A percentile compares a stretch with the other conserved stretches of the same genome.
Evolutionary conservation across 2,888 invertebrate species (phyloP).

Genomic region (Hanleya hanleyi): DNA sequence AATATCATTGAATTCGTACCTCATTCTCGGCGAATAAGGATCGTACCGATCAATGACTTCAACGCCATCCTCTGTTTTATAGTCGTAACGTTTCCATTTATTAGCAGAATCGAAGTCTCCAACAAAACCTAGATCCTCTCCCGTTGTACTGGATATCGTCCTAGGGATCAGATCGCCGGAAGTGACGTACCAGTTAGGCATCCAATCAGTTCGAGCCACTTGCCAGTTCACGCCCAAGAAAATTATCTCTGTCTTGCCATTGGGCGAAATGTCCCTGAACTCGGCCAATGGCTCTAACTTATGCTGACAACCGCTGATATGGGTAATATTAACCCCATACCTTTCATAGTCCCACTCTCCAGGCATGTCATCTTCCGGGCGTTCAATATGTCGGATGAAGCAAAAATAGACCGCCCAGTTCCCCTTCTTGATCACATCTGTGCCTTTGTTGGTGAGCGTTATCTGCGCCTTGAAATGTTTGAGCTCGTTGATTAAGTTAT

Average conservation of each 20-base stretch:
- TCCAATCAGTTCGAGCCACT: constrained; percentile 26
- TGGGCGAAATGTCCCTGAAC: constrained; percentile 32
- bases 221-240: neutral
- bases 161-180: constrained; percentile 46
- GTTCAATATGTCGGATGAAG: constrained; percentile 51
- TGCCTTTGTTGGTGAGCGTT: constrained; percentile 48
- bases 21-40: neutral
- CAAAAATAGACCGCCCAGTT: constrained; percentile 62
- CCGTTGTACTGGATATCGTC: constrained; percentile 53
- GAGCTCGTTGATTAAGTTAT: constrained; percentile 57
- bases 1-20: neutral
- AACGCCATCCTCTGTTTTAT: neutral
- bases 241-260: neutral
- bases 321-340: constrained; percentile 50
- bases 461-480: constrained; percentile 49
- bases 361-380: constrained; percentile 39
- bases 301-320: constrained; percentile 60
- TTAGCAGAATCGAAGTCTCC: constrained; percentile 53
- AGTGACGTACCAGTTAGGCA: constrained; percentile 26
- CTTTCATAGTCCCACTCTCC: constrained; percentile 18
- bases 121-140: constrained; percentile 56
- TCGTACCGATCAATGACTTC: neutral
- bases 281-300: constrained; percentile 48
- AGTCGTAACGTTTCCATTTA: constrained; percentile 21
- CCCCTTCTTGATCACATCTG: constrained; percentile 32